A percentile compares a stretch with the other conserved stretches of the same genome.
These are phyloP conservation scores for Tetramorium bicarinatum DNA, from an alignment of 2,888 invertebrate genomes.

Conservation along the genomic window DNA sequence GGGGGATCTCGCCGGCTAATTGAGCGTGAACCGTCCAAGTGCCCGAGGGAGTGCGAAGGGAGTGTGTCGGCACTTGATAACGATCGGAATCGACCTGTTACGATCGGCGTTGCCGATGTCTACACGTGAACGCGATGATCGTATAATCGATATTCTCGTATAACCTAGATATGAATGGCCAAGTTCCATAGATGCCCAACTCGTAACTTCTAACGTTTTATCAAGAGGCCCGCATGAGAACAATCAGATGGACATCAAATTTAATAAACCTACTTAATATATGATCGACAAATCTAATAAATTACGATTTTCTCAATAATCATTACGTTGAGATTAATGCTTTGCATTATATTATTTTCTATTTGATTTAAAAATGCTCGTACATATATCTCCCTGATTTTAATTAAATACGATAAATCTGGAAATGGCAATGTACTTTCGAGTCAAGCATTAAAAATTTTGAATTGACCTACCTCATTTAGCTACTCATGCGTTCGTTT, in stretches of 20 bases:
- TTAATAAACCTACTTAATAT: neutral
- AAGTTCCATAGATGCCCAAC: neutral
- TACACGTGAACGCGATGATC: slow-evolving; percentile 13
- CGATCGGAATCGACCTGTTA: slow-evolving; percentile 40
- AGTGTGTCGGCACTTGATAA: slow-evolving; percentile 52
- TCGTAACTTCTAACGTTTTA: neutral
- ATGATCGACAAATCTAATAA: neutral
- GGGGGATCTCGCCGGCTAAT: slow-evolving; percentile 40
- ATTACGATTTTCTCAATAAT: neutral
- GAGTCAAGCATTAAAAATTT: slow-evolving; percentile 7
- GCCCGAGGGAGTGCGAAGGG: slow-evolving; percentile 51
- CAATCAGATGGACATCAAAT: neutral
- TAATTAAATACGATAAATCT: neutral
- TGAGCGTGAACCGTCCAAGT: slow-evolving; percentile 56
- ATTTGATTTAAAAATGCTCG: neutral
- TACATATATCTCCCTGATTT: neutral
- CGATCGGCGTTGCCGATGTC: slow-evolving; percentile 9
- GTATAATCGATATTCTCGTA: neutral
- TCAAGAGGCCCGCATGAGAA: neutral
- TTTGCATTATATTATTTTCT: neutral
- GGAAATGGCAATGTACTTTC: neutral
- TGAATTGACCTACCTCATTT: slow-evolving; percentile 20
- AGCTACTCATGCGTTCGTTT: neutral
- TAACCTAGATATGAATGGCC: slow-evolving; percentile 19
- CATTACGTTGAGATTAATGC: neutral